Base-by-base conservation (phyloP, 2,113 vertebrate genomes). In the Prolemur simus region DNA sequence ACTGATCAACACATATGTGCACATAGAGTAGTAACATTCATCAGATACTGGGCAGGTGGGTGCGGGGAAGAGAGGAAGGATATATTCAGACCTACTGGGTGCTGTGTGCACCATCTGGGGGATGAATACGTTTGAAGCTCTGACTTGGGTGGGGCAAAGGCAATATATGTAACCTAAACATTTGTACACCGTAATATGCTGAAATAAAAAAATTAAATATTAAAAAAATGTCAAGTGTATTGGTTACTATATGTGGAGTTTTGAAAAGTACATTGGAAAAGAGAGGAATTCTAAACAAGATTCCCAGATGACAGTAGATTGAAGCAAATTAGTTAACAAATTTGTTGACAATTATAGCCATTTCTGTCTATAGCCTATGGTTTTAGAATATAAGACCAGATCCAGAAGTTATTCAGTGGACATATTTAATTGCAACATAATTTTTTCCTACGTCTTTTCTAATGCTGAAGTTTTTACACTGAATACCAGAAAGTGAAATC, bases 261-360 rank as follows among this genome's bases (percentile, higher is more conserved):
- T 92, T 54, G 58, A 76, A 94, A 95, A 94, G 18, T 58, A 54
- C 18, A 34, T 74, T 86, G 21, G 47, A 18, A 92, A 96, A 73
- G 56, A 84, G 18, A 83, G 37, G 14, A 47, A 74, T 85, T 92
- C 6, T 71, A 76, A 92, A 84, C 21, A 95, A 87, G 69, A 6
- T 74, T 69, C 27, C 23, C 14, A 58, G 63, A 37, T 81, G 34
- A 89, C 95, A 90, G 34, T 83, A 91, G 32, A 58, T 87, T 89
- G 63, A 29, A 84, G 64, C 54, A 73, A 83, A 54, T 68, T 88
- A 64, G 45, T 32, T 56, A 82, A 54, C 52, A 54, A 52, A 34
- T 74, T 89, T 80, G 58, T 89, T 80, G 58, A 58, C 32, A n/a
- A 21, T 87, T 83, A 27, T 14, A 84, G 42, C 10, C 64, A 78